Evolutionary conservation across 1,140 invertebrate genomes (phyloP), one percentile per base, ranked within the genome.

Genomic region (Papilio aristodemus): DNA sequence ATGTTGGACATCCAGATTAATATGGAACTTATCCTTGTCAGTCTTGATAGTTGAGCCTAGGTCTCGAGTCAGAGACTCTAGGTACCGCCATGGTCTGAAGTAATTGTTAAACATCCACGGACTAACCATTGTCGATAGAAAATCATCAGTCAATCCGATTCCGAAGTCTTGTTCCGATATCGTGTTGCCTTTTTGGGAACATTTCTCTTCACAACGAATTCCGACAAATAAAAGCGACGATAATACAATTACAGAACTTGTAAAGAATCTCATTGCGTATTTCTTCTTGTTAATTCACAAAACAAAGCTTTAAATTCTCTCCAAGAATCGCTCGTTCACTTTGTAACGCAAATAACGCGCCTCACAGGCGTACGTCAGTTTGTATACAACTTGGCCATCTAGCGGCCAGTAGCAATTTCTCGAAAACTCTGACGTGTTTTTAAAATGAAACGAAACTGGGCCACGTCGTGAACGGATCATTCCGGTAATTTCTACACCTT

Each of bases 1-100:
- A 27, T 76, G 74, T 62, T 76, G 74, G 0, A 76, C 74, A 25
- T 76, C 74, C 13, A 76, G 54, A 54, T 72, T 76, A 19, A 76
- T 72, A 63, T 76, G 75, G 37, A 71, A 68, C 27, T 76, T 76
- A 32, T 76, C 68, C 11, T 66, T 22, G 9, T 74, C 75, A 9
- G 66, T 9, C 32, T 76, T 76, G 11, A 76, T 71, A 10, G 70
- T 74, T 3, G 75, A 76, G 3, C 72, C 75, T 0, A 76, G 10
- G 46, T 76, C 74, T 32, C 63, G 63, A 14, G 63, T 46, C 1
- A 66, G 41, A 46, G 63, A 66, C 13, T 66, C 63, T 13, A 66
- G 25, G 10, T 66, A 46, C 25, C 63, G n/a, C 63, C 63, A 66
- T 5, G 63, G 63, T 17, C 63, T 11, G 39, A 66, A 66, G 41